Evolutionary conservation across 1,140 invertebrate genomes (phyloP), one percentile per base, ranked within the genome.

Genomic region (Anoplophora glabripennis): DNA sequence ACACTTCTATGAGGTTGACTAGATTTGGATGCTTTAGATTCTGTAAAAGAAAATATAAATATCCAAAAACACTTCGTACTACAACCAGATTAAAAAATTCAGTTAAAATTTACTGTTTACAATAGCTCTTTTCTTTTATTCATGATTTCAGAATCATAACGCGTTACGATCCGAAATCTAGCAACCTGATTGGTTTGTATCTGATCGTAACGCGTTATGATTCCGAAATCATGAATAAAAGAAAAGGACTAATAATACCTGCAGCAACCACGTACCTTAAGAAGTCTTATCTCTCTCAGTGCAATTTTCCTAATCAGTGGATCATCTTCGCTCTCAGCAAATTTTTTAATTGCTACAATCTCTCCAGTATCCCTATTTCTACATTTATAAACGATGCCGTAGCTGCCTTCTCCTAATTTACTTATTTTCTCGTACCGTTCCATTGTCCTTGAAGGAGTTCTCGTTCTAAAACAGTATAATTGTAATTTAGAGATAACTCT

Each of bases 361-460:
- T 95, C 89, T 5, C 94, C 93, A 1, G 92, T 98, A 68, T 99
- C 96, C 65, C 92, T 82, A 78, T 98, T 96, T 42, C 94, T 87
- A 78, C 97, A 99, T 77, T 99, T 98, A 83, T 98, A 99, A 45
- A 99, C 97, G 55, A 98, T 87, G 7, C 97, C 97, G 77, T 99
- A 99, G 40, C 94, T 97, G 53, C 97, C 97, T 81, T 99, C 97
- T 57, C 97, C 97, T 36, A 99, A 88, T 72, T 97, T 96, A 41
- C 86, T 88, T 12, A 99, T 79, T 78, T 95, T 96, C 78, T 99
- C 97, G 80, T 99, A 99, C 56, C 96, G 89, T 78, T 99, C 97
- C 96, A 99, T 98, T 67, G 87, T 85, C 74, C 89, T 89, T 71
- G 89, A 92, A 68, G 90, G 86, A 51, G 87, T 89, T 72, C 90